Evolutionary conservation across 1,140 invertebrate species (phyloP), one percentile per base, ranked within the genome.

Genomic region (Leptopilina clavipes): DNA sequence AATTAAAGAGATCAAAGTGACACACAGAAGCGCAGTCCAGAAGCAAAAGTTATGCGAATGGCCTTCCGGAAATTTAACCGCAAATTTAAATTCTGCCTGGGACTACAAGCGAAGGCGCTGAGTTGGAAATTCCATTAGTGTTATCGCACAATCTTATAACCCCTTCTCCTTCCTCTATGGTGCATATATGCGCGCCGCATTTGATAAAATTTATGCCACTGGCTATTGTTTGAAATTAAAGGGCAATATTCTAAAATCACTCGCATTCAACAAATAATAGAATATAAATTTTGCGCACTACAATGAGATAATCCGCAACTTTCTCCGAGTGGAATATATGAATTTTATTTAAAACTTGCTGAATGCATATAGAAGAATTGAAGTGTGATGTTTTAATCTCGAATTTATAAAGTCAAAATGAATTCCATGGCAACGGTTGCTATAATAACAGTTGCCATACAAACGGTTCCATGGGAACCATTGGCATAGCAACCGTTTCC

Each of bases 221-320:
- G 0, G 10, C 52, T 54, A 9, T 54, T 54, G 52, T 11, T 54
- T 19, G 19, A 40, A 18, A 52, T 17, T 52, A 17, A 17, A 52
- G 18, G 48, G 18, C 18, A 8, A 52, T 52, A 17, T 52, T 19
- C 37, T 40, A 40, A 40, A 40, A 40, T 40, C 37, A 40, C 37
- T 40, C 37, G 37, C 37, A 40, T 40, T 40, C 37, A 40, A 40
- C 37, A 40, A 40, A 40, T 40, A 40, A 40, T 40, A 40, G 37
- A 40, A 40, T 40, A 40, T 40, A 40, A 70, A 70, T 73, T 81
- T 78, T 76, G 73, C 52, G 75, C 76, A 79, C 73, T 6, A 70
- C 74, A 56, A 48, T 48, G 18, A 48, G 54, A 22, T 22, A 14
- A 59, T 59, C 10, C 7, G n/a, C n/a, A 59, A 59, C 54, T 59